Evolutionary conservation across 2,113 vertebrate genomes (phyloP).

Genomic region (Ahaetulla prasina): DNA sequence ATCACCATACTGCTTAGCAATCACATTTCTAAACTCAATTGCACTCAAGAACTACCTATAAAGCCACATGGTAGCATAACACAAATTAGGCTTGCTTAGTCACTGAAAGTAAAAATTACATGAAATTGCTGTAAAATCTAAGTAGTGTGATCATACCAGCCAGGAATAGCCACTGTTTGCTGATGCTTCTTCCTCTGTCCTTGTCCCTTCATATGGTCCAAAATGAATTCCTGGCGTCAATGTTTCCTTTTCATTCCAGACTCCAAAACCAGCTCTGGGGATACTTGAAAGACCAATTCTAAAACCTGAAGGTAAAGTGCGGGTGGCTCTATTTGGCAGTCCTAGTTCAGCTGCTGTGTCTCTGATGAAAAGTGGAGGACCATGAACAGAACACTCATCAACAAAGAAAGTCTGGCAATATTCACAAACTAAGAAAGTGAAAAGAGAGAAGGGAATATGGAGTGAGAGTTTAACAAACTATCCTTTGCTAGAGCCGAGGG

Average conservation of each 20-base stretch:
- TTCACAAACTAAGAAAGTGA: slow-evolving; percentile 70
- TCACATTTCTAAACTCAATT: background rate
- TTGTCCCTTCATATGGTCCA: slow-evolving; percentile 76
- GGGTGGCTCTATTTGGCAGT: slow-evolving; percentile 67
- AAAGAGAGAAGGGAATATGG: background rate
- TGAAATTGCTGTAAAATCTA: background rate
- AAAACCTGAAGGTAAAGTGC: slow-evolving; percentile 76
- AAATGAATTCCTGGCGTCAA: slow-evolving; percentile 78
- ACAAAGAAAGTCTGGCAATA: slow-evolving; percentile 73
- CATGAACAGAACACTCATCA: slow-evolving; percentile 62
- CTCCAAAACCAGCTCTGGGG: slow-evolving; percentile 74
- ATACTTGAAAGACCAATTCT: slow-evolving; percentile 72
- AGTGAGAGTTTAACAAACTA: background rate
- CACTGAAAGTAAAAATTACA: background rate
- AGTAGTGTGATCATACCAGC: slow-evolving; percentile 67
- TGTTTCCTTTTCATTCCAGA: slow-evolving; percentile 71
- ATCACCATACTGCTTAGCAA: background rate
- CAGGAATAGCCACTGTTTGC: slow-evolving; percentile 77
- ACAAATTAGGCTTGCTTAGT: background rate
- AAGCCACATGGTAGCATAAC: background rate
- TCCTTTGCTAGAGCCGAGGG: too few species aligned
- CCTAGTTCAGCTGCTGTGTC: slow-evolving; percentile 65
- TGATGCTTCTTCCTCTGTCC: slow-evolving; percentile 67
- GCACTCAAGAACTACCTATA: background rate
- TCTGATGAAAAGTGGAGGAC: slow-evolving; percentile 69